Conservation (phyloP, 2,888 invertebrate species). For the Sinhomidia bicolor region DNA sequence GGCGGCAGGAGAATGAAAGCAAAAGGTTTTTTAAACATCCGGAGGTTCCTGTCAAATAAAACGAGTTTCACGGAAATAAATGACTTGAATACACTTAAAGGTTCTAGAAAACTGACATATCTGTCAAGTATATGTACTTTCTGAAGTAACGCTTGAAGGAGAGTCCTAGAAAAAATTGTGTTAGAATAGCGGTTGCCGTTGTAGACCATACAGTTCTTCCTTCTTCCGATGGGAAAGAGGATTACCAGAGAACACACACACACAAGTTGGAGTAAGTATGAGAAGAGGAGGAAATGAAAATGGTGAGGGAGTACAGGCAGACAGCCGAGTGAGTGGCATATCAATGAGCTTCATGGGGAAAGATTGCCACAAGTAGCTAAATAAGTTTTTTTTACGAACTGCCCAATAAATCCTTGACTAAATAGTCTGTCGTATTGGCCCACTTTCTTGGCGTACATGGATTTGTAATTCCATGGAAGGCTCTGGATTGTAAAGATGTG, state of each 20-base stretch:
- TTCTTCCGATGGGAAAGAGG: background rate
- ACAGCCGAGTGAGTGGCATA: slow-evolving; percentile 44
- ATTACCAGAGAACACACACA: background rate
- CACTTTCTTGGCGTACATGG: background rate
- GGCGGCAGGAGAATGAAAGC: slow-evolving; percentile 31
- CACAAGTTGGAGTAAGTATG: background rate
- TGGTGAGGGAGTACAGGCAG: background rate
- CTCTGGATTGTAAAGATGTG: background rate
- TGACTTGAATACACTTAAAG: slow-evolving; percentile 23
- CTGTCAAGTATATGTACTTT: slow-evolving; percentile 37
- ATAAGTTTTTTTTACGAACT: slow-evolving; percentile 54
- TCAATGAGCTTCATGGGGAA: slow-evolving; percentile 48
- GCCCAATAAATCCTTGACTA: slow-evolving; percentile 46
- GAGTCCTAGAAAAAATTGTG: background rate
- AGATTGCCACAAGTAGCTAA: slow-evolving; percentile 48
- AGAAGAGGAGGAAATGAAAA: slow-evolving; percentile 52
- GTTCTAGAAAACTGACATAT: slow-evolving; percentile 42
- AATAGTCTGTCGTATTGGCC: slow-evolving; percentile 36
- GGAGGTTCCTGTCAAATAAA: slow-evolving; percentile 63
- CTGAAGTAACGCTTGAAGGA: background rate
- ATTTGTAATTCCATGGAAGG: background rate
- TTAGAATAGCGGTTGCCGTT: background rate
- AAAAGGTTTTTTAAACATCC: slow-evolving; percentile 52
- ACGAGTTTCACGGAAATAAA: slow-evolving; percentile 54
- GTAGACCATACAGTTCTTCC: background rate